phyloP scores from a whole-genome alignment of 2,888 invertebrate species.

The Aelia acuminata region DNA sequence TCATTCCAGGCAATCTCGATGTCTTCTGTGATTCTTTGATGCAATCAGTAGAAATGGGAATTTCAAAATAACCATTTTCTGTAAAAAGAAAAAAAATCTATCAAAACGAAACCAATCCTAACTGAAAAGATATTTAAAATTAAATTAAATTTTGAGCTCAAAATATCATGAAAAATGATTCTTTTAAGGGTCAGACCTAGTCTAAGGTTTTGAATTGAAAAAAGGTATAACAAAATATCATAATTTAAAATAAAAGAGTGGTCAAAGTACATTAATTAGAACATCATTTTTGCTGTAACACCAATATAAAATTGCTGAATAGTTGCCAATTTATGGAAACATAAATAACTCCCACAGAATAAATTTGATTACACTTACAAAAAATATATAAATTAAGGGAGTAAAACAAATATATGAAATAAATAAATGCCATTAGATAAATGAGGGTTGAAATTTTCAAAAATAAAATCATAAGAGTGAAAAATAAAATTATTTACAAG shows the following conservation, averaged over 20 bases:
- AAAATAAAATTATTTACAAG: not conserved
- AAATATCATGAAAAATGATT: not conserved
- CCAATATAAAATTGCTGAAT: conserved; percentile 36
- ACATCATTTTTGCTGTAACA: conserved; percentile 32
- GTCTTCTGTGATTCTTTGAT: conserved; percentile 29
- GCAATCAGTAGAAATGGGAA: conserved; percentile 11
- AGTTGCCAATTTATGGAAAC: conserved; percentile 24
- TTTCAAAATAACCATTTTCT: conserved; percentile 25
- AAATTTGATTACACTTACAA: not conserved
- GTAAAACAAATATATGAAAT: not conserved
- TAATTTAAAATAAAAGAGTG: not conserved
- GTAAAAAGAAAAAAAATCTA: conserved; percentile 5
- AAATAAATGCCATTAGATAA: not conserved
- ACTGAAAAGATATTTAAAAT: not conserved
- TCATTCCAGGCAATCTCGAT: conserved; percentile 20
- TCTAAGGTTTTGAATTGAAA: not conserved
- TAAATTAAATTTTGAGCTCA: not conserved
- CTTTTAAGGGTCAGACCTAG: not conserved
- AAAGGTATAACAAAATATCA: not conserved
- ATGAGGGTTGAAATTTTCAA: not conserved
- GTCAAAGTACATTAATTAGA: conserved; percentile 19
- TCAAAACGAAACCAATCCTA: no score
- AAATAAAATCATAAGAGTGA: not conserved
- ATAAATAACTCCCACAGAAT: conserved; percentile 6
- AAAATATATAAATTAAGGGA: not conserved